Evolutionary conservation across 2,113 vertebrate species (phyloP), one percentile per base, ranked within the genome.

Genomic region (Pollimyrus isidori): DNA sequence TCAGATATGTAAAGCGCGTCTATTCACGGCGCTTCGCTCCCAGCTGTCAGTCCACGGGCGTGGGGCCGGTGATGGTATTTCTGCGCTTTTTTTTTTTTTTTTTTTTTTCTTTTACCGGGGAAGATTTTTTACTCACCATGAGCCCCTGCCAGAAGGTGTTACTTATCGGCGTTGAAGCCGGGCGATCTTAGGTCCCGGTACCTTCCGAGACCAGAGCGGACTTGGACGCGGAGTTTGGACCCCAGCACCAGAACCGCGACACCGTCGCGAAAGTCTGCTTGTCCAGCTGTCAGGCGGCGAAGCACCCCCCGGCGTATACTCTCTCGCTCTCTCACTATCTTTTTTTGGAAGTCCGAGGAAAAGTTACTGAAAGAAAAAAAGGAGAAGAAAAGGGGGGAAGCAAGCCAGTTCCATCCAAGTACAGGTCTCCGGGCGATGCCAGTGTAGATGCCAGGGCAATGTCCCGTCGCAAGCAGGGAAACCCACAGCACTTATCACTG

Each of bases 401-500:
- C 94, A 89, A 96, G 95, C 94, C 94, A 95, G 94, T 94, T 90
- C 94, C 5, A 94, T 96, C 93, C 95, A 94, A 95, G 96, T 96
- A 95, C 96, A 95, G 97, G 97, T 98, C 97, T 97, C 97, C 97
- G 96, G 97, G 98, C 97, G 97, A 99, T 99, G 97, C 97, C 97
- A 97, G 96, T 97, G 97, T 99, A 98, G 97, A 98, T 99, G 98
- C 97, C 96, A 97, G 97, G 98, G 97, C 98, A 96, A 99, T 99
- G 98, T 99, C 98, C 98, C 98, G 98, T 96, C 98, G 98, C 97
- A 99, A 99, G 97, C 98, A 99, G 97, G 98, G 98, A 96, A 99
- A 99, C 95, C 98, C 98, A 95, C 98, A 99, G 97, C 98, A 99
- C 97, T 97, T 99, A 95, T 97, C 96, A 93, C 93, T 96, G 94